A percentile compares a stretch with the other conserved stretches of the same genome.
These are phyloP conservation scores for Sitophilus oryzae DNA, from an alignment of 1,140 invertebrate genomes.

Conservation along the genomic window DNA sequence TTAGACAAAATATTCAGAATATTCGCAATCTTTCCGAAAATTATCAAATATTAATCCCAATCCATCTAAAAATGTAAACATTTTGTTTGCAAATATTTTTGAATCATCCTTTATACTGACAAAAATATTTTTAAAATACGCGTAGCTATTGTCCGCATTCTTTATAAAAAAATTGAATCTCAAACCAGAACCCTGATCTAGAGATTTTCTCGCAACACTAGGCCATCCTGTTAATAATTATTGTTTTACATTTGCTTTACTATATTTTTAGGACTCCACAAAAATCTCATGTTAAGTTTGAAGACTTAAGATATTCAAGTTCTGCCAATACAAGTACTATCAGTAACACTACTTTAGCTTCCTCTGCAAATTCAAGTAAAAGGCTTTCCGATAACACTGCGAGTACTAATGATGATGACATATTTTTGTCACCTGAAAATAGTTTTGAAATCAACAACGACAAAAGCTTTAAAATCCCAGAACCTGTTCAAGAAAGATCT, in stretches of 20 bases:
- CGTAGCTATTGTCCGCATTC: too few relatives aligned
- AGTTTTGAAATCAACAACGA: not conserved
- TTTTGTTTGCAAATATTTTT: too few relatives aligned
- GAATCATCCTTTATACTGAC: too few relatives aligned
- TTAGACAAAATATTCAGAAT: too few relatives aligned
- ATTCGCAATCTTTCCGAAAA: too few relatives aligned
- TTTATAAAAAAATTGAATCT: too few relatives aligned
- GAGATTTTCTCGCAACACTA: not conserved
- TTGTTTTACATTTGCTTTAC: not conserved
- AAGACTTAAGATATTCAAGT: conserved; percentile 12
- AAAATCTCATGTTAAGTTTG: conserved; percentile 27
- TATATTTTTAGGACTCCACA: conserved; percentile 18
- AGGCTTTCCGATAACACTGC: conserved; percentile 26
- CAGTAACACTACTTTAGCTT: conserved; percentile 8
- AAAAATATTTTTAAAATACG: too few relatives aligned
- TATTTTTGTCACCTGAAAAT: conserved; percentile 33
- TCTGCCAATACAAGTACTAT: not conserved
- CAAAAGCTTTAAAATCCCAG: conserved; percentile 2
- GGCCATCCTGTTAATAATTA: not conserved
- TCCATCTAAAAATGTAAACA: too few relatives aligned
- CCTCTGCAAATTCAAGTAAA: conserved; percentile 3
- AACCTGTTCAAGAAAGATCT: not conserved
- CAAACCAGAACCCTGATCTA: too few relatives aligned
- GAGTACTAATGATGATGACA: conserved; percentile 22
- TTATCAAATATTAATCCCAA: too few relatives aligned